Base-by-base conservation (phyloP, 1,140 invertebrate genomes). In the Eriocheir sinensis region DNA sequence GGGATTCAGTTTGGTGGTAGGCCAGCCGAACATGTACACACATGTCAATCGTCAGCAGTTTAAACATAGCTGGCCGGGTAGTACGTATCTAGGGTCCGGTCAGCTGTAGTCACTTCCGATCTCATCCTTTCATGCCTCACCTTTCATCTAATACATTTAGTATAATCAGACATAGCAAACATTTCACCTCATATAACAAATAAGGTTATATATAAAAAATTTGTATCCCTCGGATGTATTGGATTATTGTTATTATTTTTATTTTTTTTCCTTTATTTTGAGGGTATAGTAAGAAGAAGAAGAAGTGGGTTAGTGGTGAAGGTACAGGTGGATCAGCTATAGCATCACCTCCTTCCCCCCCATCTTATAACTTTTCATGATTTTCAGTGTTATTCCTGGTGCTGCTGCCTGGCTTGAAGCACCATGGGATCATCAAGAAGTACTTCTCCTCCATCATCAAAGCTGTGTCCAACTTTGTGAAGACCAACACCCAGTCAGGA, bases 321-420 rank as follows among this genome's bases (percentile, higher is more conserved):
- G n/a, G n/a, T 21, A 1, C 21, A n/a, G 12, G 27, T 4, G 30
- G 15, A n/a, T 9, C 80, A 91, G 53, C 41, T 32, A 32, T 93
- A 34, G 32, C 48, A 89, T 72, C 34, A 60, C 89, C 27, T 86
- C 6, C 32, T 44, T 40, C n/a, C 44, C 80, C 30, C 40, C 81
- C 41, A 32, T 2, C 38, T 89, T 89, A 79, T 15, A 88, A n/a
- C 83, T 93, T 89, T 88, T 89, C 92, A 92, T 95, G 92, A 86
- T 89, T 96, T 96, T 34, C 96, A 97, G 97, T 97, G 36, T 95
- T 96, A 48, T 94, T 97, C 85, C n/a, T 96, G n/a, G 96, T 96
- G 53, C 95, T 97, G 81, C 93, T 97, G 6, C 97, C 97, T 90
- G 97, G 97, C 17, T 95, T 97, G 30, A 96, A 96, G 85, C 96